A percentile compares a stretch with the other conserved stretches of the same genome.
Evolutionary conservation across 2,888 invertebrate species (phyloP).

Genomic region (Glaucopsyche alexis): DNA sequence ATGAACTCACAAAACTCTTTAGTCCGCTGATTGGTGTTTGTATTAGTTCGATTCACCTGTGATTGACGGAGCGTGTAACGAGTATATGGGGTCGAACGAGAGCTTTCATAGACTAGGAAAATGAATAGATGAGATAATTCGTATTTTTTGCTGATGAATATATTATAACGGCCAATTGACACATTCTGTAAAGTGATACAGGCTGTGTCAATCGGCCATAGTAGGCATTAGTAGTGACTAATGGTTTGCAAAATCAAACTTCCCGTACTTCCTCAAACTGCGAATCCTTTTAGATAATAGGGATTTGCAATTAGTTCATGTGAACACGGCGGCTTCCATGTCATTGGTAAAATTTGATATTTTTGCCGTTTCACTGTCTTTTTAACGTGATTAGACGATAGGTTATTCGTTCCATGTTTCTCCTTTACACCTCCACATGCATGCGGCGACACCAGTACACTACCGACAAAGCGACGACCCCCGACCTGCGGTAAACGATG

Average conservation of each 20-base stretch:
- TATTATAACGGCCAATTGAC: neutral
- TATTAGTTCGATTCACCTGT: slow-evolving; percentile 68
- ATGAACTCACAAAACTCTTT: slow-evolving; percentile 53
- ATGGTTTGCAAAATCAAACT: too few species aligned
- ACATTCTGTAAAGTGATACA: too few species aligned
- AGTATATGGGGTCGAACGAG: slow-evolving; percentile 57
- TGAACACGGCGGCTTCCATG: too few species aligned
- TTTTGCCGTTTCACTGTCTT: too few species aligned
- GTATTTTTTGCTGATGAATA: neutral
- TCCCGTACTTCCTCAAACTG: too few species aligned
- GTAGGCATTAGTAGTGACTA: too few species aligned
- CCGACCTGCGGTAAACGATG: slow-evolving; percentile 51
- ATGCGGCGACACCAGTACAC: neutral
- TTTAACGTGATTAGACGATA: neutral
- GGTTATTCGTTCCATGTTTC: neutral
- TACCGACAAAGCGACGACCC: slow-evolving; percentile 57
- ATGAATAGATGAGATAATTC: neutral
- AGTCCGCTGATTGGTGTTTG: slow-evolving; percentile 74
- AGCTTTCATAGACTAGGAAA: slow-evolving; percentile 38
- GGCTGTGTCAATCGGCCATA: too few species aligned
- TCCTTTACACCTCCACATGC: neutral
- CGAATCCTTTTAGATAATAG: too few species aligned
- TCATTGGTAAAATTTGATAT: too few species aligned
- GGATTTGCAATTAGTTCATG: too few species aligned
- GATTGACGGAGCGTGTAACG: slow-evolving; percentile 72